These are phyloP conservation scores for Nothocercus nigrocapillus DNA, from an alignment of 2,113 vertebrate genomes.

Conservation along the genomic window DNA sequence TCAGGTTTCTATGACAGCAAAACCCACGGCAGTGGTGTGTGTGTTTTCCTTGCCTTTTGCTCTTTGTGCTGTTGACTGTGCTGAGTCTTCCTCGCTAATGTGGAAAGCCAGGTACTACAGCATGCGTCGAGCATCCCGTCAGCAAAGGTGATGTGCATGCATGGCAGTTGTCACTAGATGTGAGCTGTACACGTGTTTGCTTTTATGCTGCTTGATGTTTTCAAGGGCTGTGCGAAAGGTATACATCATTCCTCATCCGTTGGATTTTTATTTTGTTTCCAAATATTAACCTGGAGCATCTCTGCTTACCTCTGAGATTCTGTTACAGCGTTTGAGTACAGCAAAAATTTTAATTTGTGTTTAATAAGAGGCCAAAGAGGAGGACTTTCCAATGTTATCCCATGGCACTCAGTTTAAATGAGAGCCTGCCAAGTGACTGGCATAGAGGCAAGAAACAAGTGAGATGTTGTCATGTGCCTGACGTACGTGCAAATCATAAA, in stretches of 20 bases:
- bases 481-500: neutral
- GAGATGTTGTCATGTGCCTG: neutral
- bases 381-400: accelerated
- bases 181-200: conserved; percentile 37
- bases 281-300: conserved; percentile 35
- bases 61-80: conserved; percentile 70
- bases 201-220: conserved; percentile 61
- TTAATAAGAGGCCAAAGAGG: neutral
- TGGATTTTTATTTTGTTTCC: conserved; percentile 65
- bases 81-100: conserved; percentile 76
- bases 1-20: conserved; percentile 75
- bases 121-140: conserved; percentile 62
- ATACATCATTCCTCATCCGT: conserved; percentile 56
- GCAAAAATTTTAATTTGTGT: neutral
- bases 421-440: neutral
- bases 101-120: conserved; percentile 75
- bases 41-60: conserved; percentile 71
- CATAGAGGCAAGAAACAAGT: neutral
- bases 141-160: conserved; percentile 47
- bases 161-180: conserved; percentile 40
- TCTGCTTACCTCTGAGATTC: neutral
- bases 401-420: neutral
- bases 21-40: conserved; percentile 50
- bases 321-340: neutral
- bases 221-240: conserved; percentile 52